Conservation (phyloP, 2,797 vertebrate species). For the Tenualosa ilisha region DNA sequence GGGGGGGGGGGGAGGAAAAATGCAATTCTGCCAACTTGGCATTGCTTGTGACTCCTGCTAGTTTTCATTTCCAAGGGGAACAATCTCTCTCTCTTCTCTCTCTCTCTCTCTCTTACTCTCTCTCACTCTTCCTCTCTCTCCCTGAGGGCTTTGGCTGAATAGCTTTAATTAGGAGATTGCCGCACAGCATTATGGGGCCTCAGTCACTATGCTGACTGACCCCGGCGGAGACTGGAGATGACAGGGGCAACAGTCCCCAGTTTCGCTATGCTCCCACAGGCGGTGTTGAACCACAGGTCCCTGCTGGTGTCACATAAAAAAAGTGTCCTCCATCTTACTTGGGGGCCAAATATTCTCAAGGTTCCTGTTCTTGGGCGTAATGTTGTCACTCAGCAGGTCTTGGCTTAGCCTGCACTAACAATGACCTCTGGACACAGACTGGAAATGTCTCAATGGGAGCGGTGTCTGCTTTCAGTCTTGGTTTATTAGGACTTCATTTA, state of each 20-base stretch:
- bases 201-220: slow-evolving; percentile 28
- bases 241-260: not conserved
- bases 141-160: slow-evolving; percentile 56
- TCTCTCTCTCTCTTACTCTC: slow-evolving; percentile 2
- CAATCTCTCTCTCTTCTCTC: slow-evolving; percentile 11
- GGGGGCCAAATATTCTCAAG: not conserved
- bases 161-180: slow-evolving; percentile 73
- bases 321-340: not conserved
- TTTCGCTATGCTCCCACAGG: not conserved
- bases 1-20: slow-evolving; percentile 5
- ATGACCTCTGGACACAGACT: not conserved
- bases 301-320: not conserved
- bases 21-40: slow-evolving; percentile 52
- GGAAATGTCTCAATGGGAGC: not conserved
- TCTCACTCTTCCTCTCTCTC: slow-evolving; percentile 29
- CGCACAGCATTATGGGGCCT: slow-evolving; percentile 43
- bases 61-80: slow-evolving; percentile 31
- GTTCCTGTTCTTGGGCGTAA: not conserved
- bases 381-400: not conserved
- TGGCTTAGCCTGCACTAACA: not conserved
- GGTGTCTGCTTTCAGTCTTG: not conserved
- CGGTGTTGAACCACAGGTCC: not conserved
- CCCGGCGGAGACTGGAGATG: slow-evolving; percentile 62
- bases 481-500: not conserved
- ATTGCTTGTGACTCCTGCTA: slow-evolving; percentile 50